Base-by-base conservation (phyloP, 1,140 invertebrate genomes). In the Anoplolepis gracilipes region DNA sequence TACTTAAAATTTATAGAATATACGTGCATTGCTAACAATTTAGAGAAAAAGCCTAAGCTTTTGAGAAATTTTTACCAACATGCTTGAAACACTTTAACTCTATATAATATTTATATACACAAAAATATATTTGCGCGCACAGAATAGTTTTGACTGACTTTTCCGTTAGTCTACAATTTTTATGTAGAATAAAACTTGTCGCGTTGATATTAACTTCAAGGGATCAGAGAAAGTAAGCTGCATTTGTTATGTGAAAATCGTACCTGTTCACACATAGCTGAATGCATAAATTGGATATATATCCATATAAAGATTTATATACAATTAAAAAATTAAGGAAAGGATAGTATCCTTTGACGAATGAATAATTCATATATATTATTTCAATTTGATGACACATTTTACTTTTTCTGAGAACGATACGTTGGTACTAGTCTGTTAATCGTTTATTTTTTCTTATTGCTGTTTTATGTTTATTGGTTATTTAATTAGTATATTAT, bases 181-280 rank as follows among this genome's bases (percentile, higher is more conserved):
- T n/a, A 69, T 69, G 46, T 53, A 69, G 62, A 22, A 49, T 13
- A 57, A 82, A 55, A 87, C 85, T 75, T 70, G 22, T 70, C 42
- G 30, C 28, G 22, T 57, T 75, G 13, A 73, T 57, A 67, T 85
- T 42, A 61, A 57, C 57, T 39, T 76, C 39, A 16, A 28, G 82
- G 59, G 42, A 67, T 70, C 67, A 49, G 39, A 67, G 13, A 55
- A 78, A 78, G 39, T 70, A 79, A 57, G 57, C 75, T 55, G 79
- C 69, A 75, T 82, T 77, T 70, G 75, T 78, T 88, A 84, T n/a
- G 77, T 49, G 42, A 86, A 86, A 88, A 89, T 88, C 59, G 88
- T 88, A 89, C 88, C 88, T 89, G 88, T 86, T 75, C 76, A 65
- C 70, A 84, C 33, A 85, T 67, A 84, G 53, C 55, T 82, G 70